These are phyloP conservation scores for Arizona elegans DNA, from an alignment of 2,113 vertebrate genomes.

Conservation along the genomic window DNA sequence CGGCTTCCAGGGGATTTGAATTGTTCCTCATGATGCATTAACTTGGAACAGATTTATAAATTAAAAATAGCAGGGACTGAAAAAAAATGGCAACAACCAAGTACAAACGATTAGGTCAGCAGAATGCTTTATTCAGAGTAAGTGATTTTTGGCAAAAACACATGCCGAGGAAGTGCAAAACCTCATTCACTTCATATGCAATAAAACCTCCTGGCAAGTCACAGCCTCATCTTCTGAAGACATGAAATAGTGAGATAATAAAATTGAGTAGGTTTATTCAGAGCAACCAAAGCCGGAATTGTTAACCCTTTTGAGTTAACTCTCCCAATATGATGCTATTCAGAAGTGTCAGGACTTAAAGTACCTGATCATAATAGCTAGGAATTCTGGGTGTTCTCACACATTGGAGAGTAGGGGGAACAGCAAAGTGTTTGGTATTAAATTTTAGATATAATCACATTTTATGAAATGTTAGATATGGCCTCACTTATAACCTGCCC, in stretches of 20 bases:
- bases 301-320: neutral
- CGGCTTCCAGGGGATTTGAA: neutral
- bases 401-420: neutral
- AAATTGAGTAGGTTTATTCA: neutral
- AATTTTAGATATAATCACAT: neutral
- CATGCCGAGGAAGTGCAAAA: slow-evolving; percentile 13
- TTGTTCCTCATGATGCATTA: neutral
- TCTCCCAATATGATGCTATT: neutral
- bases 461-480: neutral
- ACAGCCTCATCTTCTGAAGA: slow-evolving; percentile 12
- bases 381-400: neutral
- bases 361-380: neutral
- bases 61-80: neutral
- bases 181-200: neutral
- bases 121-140: neutral
- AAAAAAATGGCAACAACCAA: neutral
- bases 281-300: slow-evolving; percentile 9
- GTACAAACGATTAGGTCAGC: neutral
- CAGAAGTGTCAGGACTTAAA: neutral
- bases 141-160: neutral
- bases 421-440: neutral
- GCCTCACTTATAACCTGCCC: neutral
- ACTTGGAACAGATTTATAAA: neutral
- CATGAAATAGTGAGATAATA: slow-evolving; percentile 1
- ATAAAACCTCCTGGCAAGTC: slow-evolving; percentile 12